Evolutionary conservation across 1,140 invertebrate species (phyloP), one percentile per base, ranked within the genome.

Genomic region (Solen grandis): DNA sequence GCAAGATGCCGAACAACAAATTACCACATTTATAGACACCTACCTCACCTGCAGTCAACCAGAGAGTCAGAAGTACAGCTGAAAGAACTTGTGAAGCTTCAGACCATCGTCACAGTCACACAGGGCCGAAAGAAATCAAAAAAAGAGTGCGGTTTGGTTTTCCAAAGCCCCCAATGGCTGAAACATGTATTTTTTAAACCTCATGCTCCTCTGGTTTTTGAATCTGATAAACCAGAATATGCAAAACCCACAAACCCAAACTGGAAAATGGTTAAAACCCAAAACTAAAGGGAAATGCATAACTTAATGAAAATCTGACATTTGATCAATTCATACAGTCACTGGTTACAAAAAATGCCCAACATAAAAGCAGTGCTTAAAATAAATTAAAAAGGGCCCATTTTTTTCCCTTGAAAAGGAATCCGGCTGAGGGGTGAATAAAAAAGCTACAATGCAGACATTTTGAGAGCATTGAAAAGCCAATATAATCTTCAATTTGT

Each of bases 71-170:
- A 66, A 22, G 8, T 10, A 59, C 8, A 19, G n/a, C 63, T 22
- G 36, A 10, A 8, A 38, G 35, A 50, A 8, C 63, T 66, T 66
- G 63, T 66, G 13, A 36, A 66, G 41, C 63, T 5, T 41, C 63
- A 66, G 22, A 38, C 35, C 22, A 52, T 36, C 31, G 33, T 36
- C 63, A 66, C 41, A 66, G 13, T 66, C 63, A 36, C 22, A 38
- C 63, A 8, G 36, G 63, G 36, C 16, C 10, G 41, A 46, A 46
- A 19, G 41, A 66, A 66, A 66, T 13, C 19, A 50, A 25, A 29
- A 33, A 70, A 66, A 41, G 41, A 5, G 3, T 70, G 46, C 33
- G 2, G 46, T 4, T 70, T 70, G 50, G 63, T 31, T n/a, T 66
- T 66, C 22, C 35, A 36, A 66, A n/a, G n/a, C n/a, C n/a, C n/a